A percentile compares a stretch with the other conserved stretches of the same genome.
Evolutionary conservation across 2,797 vertebrate species (phyloP).

Genomic region (Apodemus agrarius): DNA sequence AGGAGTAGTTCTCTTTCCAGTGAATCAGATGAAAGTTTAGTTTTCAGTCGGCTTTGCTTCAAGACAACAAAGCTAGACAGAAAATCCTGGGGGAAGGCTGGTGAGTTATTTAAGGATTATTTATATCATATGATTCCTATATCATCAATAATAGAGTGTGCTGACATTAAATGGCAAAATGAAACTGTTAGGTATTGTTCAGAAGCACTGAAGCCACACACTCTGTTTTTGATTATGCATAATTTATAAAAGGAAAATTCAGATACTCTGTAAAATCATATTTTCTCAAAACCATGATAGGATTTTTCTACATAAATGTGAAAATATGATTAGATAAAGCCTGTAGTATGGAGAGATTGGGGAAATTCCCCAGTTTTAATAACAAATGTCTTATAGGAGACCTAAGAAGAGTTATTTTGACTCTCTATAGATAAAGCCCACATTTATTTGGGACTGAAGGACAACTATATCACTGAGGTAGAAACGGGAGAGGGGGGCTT

Average conservation of each 20-base stretch:
- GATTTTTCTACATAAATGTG: background rate
- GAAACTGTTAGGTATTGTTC: slow-evolving; percentile 54
- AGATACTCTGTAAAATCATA: slow-evolving; percentile 10
- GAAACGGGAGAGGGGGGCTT: background rate
- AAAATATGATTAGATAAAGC: background rate
- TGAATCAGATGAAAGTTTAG: slow-evolving; percentile 9
- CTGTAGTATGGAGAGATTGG: slow-evolving; percentile 1
- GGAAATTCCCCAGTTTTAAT: background rate
- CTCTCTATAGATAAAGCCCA: background rate
- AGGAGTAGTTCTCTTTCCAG: slow-evolving; percentile 16
- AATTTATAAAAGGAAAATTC: slow-evolving; percentile 67
- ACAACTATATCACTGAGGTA: background rate
- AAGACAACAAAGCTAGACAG: background rate
- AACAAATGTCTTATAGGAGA: background rate
- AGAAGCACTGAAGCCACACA: background rate
- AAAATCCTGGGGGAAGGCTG: slow-evolving; percentile 16
- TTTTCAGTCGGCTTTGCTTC: slow-evolving; percentile 19
- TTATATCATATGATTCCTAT: slow-evolving; percentile 58
- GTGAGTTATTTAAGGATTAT: slow-evolving; percentile 63
- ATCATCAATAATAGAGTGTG: slow-evolving; percentile 73
- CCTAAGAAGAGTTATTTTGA: background rate
- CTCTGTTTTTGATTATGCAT: slow-evolving; percentile 42
- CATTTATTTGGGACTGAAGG: background rate
- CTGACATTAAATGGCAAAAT: slow-evolving; percentile 75
- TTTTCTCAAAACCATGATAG: background rate